phyloP scores from a whole-genome alignment of 2,888 invertebrate genomes.

The Nomada fabriciana region DNA sequence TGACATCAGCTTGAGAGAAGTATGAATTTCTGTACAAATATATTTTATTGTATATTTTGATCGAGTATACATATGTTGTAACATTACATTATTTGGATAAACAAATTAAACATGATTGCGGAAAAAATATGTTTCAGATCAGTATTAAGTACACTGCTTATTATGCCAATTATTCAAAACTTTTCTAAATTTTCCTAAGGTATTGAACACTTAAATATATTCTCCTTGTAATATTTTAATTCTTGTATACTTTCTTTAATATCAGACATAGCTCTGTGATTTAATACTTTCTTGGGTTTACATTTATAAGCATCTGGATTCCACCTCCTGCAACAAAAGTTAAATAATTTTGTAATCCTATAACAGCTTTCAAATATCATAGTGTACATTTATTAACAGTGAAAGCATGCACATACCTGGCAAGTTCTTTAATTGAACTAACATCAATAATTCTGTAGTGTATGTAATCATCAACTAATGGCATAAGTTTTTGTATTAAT shows the following conservation, averaged over 20 bases:
- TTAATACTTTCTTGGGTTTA: constrained; percentile 84
- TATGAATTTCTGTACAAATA: neutral
- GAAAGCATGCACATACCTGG: constrained; percentile 76
- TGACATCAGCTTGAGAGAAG: too few species aligned
- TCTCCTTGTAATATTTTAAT: constrained; percentile 90
- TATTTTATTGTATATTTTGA: neutral
- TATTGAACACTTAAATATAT: constrained; percentile 59
- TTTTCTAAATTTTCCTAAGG: too few species aligned
- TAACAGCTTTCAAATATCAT: neutral
- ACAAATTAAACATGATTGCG: neutral
- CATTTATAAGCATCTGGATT: constrained; percentile 86
- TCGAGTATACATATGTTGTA: neutral
- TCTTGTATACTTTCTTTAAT: constrained; percentile 94
- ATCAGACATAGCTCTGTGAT: constrained; percentile 92
- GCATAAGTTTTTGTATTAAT: constrained; percentile 94
- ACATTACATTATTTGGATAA: neutral
- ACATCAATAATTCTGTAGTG: constrained; percentile 98
- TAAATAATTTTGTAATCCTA: neutral
- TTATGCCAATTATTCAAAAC: neutral
- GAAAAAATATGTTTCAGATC: too few species aligned
- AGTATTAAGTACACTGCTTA: too few species aligned
- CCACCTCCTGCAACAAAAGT: constrained; percentile 87
- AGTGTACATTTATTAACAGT: constrained; percentile 3
- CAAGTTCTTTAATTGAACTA: constrained; percentile 94
- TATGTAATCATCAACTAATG: constrained; percentile 90